Evolutionary conservation across 2,888 invertebrate species (phyloP).

Genomic region (Synanthedon formicaeformis): DNA sequence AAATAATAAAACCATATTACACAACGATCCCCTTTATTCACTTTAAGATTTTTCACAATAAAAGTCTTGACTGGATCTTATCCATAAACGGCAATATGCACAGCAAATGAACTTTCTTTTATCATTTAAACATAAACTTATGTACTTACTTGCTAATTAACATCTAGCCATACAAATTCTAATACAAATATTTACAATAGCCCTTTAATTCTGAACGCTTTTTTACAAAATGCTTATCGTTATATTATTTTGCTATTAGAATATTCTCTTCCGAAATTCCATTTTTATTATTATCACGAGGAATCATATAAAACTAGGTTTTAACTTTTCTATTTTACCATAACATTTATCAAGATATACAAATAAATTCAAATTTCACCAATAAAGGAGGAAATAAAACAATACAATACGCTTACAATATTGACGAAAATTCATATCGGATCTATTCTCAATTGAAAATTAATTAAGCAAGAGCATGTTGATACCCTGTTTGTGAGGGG

Average conservation of each 20-base stretch:
- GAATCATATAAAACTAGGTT: neutral
- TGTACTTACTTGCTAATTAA: slow-evolving; percentile 9
- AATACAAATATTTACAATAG: slow-evolving; percentile 52
- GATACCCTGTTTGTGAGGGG: slow-evolving; percentile 47
- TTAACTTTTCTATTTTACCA: slow-evolving; percentile 9
- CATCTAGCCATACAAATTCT: slow-evolving; percentile 21
- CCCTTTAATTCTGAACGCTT: slow-evolving; percentile 34
- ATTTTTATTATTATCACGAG: no score
- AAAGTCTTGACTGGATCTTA: slow-evolving; percentile 67
- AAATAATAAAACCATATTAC: slow-evolving; percentile 19
- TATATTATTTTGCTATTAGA: no score
- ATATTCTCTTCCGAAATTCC: no score
- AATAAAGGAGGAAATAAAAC: slow-evolving; percentile 1
- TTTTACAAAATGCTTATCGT: neutral
- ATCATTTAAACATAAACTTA: slow-evolving; percentile 13
- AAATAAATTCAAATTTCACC: neutral
- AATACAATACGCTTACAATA: slow-evolving; percentile 33
- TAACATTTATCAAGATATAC: neutral
- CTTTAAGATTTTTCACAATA: slow-evolving; percentile 64
- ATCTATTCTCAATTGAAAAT: slow-evolving; percentile 17
- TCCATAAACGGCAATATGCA: slow-evolving; percentile 66
- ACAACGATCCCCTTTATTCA: slow-evolving; percentile 59
- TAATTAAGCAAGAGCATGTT: slow-evolving; percentile 21
- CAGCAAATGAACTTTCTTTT: slow-evolving; percentile 41
- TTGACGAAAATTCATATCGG: slow-evolving; percentile 48